A percentile compares a stretch with the other conserved stretches of the same genome.
Conservation (phyloP, 1,140 invertebrate genomes). For the Pteromalus puparum region DNA sequence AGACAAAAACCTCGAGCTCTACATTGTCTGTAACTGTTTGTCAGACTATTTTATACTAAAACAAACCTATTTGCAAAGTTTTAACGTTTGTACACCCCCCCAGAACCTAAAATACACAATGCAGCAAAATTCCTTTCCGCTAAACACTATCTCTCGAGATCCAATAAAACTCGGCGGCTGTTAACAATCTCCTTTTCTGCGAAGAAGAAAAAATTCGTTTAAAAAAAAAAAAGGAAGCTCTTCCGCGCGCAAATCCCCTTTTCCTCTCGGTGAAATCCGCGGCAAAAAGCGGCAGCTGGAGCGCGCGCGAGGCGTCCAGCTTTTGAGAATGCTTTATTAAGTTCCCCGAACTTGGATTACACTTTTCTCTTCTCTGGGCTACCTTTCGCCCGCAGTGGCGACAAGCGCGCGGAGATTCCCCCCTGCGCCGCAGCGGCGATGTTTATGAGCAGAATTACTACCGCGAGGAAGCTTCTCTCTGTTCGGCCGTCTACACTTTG, state of each 20-base stretch:
- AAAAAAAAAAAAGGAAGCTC: not conserved
- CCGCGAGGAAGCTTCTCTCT: constrained; percentile 21
- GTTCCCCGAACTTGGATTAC: constrained; percentile 44
- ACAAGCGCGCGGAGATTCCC: too few species aligned
- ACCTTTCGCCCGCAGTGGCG: not conserved
- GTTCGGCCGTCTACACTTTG: not conserved
- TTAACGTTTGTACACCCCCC: too few species aligned
- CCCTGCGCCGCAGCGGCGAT: not conserved
- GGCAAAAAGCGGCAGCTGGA: not conserved
- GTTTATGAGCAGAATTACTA: constrained; percentile 40
- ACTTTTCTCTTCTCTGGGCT: not conserved
- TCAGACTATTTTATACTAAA: too few species aligned
- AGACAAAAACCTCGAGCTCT: too few species aligned
- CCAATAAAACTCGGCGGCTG: not conserved
- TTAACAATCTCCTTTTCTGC: not conserved
- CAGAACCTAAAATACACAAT: too few species aligned
- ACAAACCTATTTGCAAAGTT: too few species aligned
- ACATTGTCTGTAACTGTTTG: too few species aligned
- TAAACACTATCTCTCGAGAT: not conserved
- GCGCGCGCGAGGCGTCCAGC: not conserved
- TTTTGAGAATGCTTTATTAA: constrained; percentile 41
- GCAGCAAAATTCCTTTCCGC: too few species aligned
- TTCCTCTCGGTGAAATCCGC: constrained; percentile 8
- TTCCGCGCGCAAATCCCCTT: not conserved
- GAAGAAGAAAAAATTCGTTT: not conserved